Evolutionary conservation across 2,888 invertebrate genomes (phyloP).

Genomic region (Agrotis segetum): DNA sequence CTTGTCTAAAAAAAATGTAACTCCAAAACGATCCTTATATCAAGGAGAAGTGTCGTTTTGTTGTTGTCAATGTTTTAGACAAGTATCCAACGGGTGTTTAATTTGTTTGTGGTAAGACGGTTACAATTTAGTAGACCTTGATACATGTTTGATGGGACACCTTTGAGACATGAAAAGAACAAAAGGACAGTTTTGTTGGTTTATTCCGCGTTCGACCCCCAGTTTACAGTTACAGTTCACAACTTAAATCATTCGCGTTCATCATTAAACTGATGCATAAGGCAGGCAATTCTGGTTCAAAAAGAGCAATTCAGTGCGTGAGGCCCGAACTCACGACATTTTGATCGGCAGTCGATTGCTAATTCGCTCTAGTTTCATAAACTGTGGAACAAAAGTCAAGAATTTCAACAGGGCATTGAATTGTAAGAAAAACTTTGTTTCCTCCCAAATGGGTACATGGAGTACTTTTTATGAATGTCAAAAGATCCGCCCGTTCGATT

Average conservation of each 20-base stretch:
- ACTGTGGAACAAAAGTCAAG: slow-evolving; percentile 17
- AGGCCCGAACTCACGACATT: neutral
- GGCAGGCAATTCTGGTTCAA: slow-evolving; percentile 1
- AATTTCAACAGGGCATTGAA: slow-evolving; percentile 24
- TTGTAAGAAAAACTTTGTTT: slow-evolving; percentile 23
- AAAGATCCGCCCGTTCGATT: slow-evolving; percentile 60
- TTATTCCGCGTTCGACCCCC: too few species aligned
- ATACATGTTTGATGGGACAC: neutral
- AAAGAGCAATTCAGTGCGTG: neutral
- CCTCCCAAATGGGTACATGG: slow-evolving; percentile 32
- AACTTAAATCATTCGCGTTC: neutral
- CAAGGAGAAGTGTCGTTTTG: too few species aligned
- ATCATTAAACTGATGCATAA: neutral
- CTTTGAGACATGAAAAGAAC: neutral
- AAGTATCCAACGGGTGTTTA: too few species aligned
- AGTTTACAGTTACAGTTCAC: too few species aligned
- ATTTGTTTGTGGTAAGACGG: too few species aligned
- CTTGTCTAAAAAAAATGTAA: too few species aligned
- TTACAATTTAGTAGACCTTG: too few species aligned
- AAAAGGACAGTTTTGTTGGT: neutral
- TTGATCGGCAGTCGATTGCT: slow-evolving; percentile 18
- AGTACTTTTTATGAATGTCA: slow-evolving; percentile 48
- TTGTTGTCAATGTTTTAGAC: too few species aligned
- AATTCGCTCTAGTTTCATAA: slow-evolving; percentile 30
- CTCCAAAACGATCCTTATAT: too few species aligned